phyloP scores from a whole-genome alignment of 2,113 vertebrate genomes.

The Brachionichthys hirsutus region DNA sequence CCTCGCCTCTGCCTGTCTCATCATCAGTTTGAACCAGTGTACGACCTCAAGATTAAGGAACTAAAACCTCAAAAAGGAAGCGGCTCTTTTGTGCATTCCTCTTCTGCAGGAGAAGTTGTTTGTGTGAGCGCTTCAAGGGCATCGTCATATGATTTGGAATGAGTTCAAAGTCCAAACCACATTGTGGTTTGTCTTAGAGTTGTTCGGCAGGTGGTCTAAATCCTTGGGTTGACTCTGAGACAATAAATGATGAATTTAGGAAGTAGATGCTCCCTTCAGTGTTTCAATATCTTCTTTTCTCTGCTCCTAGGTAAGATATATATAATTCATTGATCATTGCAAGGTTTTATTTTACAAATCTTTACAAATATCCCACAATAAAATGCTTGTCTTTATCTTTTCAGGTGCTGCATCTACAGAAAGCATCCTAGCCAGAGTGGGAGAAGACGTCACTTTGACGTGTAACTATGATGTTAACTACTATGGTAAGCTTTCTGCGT shows the following conservation, averaged over 20 bases:
- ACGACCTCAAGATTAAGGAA: constrained; percentile 51
- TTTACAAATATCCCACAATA: neutral
- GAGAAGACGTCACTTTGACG: constrained; percentile 50
- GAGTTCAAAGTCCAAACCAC: constrained; percentile 46
- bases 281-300: constrained; percentile 23
- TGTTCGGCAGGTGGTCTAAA: constrained; percentile 24
- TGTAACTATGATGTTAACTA: constrained; percentile 59
- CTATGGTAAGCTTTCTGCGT: constrained; percentile 51
- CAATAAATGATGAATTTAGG: constrained; percentile 17
- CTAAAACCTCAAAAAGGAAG: constrained; percentile 73
- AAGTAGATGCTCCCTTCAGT: constrained; percentile 1
- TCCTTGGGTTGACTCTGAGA: neutral
- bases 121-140: constrained; percentile 51
- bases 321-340: neutral
- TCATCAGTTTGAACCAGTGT: constrained; percentile 44
- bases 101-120: constrained; percentile 57
- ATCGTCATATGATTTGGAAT: constrained; percentile 62
- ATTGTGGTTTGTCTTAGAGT: constrained; percentile 29
- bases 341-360: neutral
- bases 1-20: constrained; percentile 36
- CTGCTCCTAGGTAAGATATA: constrained; percentile 56
- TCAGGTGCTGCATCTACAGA: constrained; percentile 31
- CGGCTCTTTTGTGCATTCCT: constrained; percentile 42
- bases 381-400: constrained; percentile 4
- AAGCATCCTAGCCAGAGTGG: constrained; percentile 43